Evolutionary conservation across 2,888 invertebrate species (phyloP).

Genomic region (Thalpophila matura): DNA sequence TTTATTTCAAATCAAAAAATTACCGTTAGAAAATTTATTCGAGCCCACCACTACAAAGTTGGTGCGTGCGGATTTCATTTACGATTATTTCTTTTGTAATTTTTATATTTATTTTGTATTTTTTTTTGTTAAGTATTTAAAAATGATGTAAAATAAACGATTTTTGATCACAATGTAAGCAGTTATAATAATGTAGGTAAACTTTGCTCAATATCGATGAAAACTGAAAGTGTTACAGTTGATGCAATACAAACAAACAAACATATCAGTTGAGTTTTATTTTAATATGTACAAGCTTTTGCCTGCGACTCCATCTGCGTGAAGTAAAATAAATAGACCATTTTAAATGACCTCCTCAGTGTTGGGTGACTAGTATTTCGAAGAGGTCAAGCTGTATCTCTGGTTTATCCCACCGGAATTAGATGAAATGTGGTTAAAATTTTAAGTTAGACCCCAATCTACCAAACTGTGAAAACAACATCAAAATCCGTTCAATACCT

Average conservation of each 20-base stretch:
- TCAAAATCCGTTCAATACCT: too few relatives aligned
- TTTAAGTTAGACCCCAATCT: too few relatives aligned
- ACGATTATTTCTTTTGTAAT: conserved; percentile 27
- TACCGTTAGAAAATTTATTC: conserved; percentile 36
- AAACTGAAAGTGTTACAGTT: conserved; percentile 91
- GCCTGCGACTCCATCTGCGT: too few relatives aligned
- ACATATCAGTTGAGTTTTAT: conserved; percentile 86
- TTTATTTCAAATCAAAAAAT: conserved; percentile 54
- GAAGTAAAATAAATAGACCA: too few relatives aligned
- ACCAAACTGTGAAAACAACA: too few relatives aligned
- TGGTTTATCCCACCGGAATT: too few relatives aligned
- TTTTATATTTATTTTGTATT: conserved; percentile 22
- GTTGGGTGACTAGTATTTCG: too few relatives aligned
- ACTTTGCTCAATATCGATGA: conserved; percentile 90
- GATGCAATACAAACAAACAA: conserved; percentile 91
- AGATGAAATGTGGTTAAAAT: too few relatives aligned
- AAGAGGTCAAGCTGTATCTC: too few relatives aligned
- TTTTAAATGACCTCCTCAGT: too few relatives aligned
- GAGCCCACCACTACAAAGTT: conserved; percentile 65
- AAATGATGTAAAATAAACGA: conserved; percentile 67
- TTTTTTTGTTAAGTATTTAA: conserved; percentile 23
- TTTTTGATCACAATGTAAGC: conserved; percentile 78
- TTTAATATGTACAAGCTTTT: conserved; percentile 63
- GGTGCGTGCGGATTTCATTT: conserved; percentile 52
- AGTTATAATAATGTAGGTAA: conserved; percentile 90